Evolutionary conservation across 2,888 invertebrate species (phyloP).

Genomic region (Dolichomitus sp.): DNA sequence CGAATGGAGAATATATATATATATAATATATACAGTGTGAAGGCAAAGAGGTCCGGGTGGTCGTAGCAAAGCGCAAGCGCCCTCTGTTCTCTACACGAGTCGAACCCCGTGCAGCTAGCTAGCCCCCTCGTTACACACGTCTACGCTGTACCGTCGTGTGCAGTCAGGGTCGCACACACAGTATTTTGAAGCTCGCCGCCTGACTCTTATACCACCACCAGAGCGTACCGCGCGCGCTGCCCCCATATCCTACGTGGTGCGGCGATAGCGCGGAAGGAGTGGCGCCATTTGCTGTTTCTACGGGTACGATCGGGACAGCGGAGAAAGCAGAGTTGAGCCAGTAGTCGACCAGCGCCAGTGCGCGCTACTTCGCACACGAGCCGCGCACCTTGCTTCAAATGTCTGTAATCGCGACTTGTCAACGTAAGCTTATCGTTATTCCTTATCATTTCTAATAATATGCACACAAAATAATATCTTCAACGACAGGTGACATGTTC

Average conservation of each 20-base stretch:
- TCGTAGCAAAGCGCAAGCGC: conserved; percentile 60
- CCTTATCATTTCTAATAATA: conserved; percentile 5
- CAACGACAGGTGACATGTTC: not conserved
- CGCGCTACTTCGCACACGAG: conserved; percentile 60
- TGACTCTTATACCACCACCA: conserved; percentile 21
- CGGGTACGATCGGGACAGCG: conserved; percentile 53
- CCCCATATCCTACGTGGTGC: conserved; percentile 37
- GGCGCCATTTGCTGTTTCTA: conserved; percentile 65
- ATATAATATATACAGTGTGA: conserved; percentile 13
- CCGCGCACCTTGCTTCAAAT: conserved; percentile 9
- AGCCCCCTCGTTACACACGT: conserved; percentile 45
- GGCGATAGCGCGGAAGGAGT: conserved; percentile 66
- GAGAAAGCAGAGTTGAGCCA: conserved; percentile 45
- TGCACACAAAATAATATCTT: not conserved
- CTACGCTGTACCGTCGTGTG: conserved; percentile 37
- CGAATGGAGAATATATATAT: conserved; percentile 3
- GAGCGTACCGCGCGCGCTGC: conserved; percentile 11
- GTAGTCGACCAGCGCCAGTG: conserved; percentile 65
- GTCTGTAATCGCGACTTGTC: conserved; percentile 14
- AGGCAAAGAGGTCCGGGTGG: conserved; percentile 29
- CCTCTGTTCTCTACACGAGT: conserved; percentile 56
- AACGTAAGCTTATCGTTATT: conserved; percentile 11
- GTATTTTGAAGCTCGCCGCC: conserved; percentile 39
- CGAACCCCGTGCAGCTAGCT: conserved; percentile 52
- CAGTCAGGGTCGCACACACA: conserved; percentile 33